Evolutionary conservation across 2,113 vertebrate genomes (phyloP).

Genomic region (Tinamus guttatus): DNA sequence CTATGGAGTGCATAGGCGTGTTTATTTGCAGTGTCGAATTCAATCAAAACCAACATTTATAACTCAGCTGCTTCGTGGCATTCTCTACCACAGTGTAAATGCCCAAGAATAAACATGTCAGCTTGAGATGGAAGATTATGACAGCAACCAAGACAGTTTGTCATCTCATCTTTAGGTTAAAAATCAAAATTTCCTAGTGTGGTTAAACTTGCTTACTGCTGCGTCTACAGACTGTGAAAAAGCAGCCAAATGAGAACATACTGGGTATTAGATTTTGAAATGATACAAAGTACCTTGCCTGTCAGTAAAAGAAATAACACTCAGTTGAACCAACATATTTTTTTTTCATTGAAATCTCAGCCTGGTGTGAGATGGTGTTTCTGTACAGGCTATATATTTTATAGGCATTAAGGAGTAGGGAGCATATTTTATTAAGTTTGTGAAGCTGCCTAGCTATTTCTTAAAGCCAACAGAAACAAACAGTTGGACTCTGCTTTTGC

Average conservation of each 20-base stretch:
- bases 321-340: neutral
- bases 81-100: constrained; percentile 49
- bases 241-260: constrained; percentile 1
- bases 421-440: neutral
- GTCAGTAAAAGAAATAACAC: constrained; percentile 17
- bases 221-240: neutral
- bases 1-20: neutral
- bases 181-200: constrained; percentile 53
- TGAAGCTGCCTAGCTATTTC: neutral
- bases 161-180: constrained; percentile 45
- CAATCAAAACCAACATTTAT: constrained; percentile 68
- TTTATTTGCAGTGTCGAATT: constrained; percentile 73
- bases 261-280: constrained; percentile 12
- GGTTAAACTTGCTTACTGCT: constrained; percentile 28
- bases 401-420: neutral
- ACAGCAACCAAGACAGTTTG: constrained; percentile 27
- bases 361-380: neutral
- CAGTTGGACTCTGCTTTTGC: neutral
- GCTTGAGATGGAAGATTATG: constrained; percentile 43
- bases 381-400: neutral
- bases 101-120: constrained; percentile 66
- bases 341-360: neutral
- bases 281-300: neutral
- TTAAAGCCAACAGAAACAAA: constrained; percentile 7
- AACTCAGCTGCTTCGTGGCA: constrained; percentile 22